These are phyloP conservation scores for Epistrophe eligans DNA, from an alignment of 2,888 invertebrate species.

Conservation along the genomic window DNA sequence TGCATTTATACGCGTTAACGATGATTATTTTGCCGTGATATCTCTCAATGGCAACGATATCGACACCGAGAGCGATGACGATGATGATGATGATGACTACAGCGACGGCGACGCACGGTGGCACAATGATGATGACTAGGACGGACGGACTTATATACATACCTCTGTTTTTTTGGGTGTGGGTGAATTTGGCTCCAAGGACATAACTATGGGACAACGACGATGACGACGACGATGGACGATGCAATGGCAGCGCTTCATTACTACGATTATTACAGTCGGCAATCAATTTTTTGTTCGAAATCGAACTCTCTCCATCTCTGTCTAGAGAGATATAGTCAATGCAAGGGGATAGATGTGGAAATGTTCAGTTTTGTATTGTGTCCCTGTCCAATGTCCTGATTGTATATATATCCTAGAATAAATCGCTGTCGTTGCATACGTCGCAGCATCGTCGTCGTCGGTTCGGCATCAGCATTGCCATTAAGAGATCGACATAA, in stretches of 20 bases:
- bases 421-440: constrained; percentile 70
- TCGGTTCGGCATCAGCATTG: not conserved
- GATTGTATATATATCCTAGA: constrained; percentile 39
- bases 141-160: not conserved
- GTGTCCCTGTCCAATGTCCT: constrained; percentile 43
- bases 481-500: constrained; percentile 60
- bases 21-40: constrained; percentile 70
- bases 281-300: constrained; percentile 46
- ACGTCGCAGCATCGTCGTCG: not conserved
- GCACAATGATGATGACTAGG: constrained; percentile 29
- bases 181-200: constrained; percentile 39
- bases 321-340: constrained; percentile 36
- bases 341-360: constrained; percentile 1
- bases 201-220: not conserved
- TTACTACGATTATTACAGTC: constrained; percentile 68
- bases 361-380: constrained; percentile 46
- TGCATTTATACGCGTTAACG: constrained; percentile 71
- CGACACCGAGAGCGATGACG: constrained; percentile 49
- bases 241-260: constrained; percentile 54
- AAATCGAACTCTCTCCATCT: constrained; percentile 38
- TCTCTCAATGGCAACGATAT: constrained; percentile 58
- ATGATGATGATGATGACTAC: constrained; percentile 28
- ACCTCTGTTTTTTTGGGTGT: constrained; percentile 1
- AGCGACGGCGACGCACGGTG: not conserved
- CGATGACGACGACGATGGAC: not conserved